Base-by-base conservation (phyloP, 2,888 invertebrate genomes). In the Pristionchus entomophagus region DNA sequence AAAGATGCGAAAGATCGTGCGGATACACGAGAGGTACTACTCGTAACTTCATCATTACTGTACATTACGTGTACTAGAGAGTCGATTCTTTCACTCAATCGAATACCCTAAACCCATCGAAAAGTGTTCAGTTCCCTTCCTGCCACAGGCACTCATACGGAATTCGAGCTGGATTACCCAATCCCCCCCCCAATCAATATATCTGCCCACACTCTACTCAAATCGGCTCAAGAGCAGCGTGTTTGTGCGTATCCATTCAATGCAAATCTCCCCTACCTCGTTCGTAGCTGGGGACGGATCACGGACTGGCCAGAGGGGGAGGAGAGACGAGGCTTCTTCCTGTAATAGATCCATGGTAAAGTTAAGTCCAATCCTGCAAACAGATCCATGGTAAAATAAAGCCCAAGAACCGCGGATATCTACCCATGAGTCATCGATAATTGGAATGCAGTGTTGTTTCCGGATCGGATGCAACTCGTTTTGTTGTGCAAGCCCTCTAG, bases 221-320 rank as follows among this genome's bases (percentile, higher is more conserved):
- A 38, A 59, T 56, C 59, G 12, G 26, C 82, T 73, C 73, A 73
- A 73, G 73, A 26, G 73, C 65, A 38, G 26, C n/a, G 19, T 82
- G 82, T 82, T 73, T 59, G 59, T 81, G 22, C 32, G n/a, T n/a
- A n/a, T n/a, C n/a, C 77, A 56, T 56, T 29, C 26, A 26, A 56
- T n/a, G n/a, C 3, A n/a, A 14, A 26, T 35, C 62, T 83, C 45
- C n/a, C 83, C n/a, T 78, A 84, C 83, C 83, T 84, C 35, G 83
- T 49, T 49, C 83, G 83, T 38, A 84, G 83, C 45, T 84, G 83
- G 19, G 83, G 65, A 49, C 83, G 83, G 45, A 84, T 84, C 26
- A 65, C 65, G 12, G 83, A 84, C 14, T 82, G 82, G 22, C 56
- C 56, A 45, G 83, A 65, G 29, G 65, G 83, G 6, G 45, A 14